Percentiles rank a stretch among this genome's conserved stretches.
These are phyloP conservation scores for Monochamus alternatus DNA, from an alignment of 2,888 invertebrate genomes.

Conservation along the genomic window DNA sequence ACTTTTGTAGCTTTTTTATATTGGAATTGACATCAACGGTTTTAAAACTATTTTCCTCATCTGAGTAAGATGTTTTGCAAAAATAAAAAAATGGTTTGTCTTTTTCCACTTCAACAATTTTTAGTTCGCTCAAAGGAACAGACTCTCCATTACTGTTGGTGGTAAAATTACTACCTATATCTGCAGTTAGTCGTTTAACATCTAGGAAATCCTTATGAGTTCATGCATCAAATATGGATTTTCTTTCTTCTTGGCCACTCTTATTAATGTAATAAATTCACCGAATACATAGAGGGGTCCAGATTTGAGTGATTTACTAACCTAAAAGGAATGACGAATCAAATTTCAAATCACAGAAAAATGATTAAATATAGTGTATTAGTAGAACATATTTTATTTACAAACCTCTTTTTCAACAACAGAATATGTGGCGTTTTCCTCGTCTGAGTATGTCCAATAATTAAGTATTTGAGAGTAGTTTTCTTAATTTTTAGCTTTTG, in stretches of 20 bases:
- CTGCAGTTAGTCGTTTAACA: background rate
- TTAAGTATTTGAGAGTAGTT: background rate
- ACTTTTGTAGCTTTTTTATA: background rate
- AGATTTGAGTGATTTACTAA: background rate
- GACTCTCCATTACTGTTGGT: background rate
- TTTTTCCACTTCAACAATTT: background rate
- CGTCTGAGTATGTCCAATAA: no score
- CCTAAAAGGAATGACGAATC: background rate
- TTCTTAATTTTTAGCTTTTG: background rate
- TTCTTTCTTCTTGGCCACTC: background rate
- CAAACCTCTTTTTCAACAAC: background rate
- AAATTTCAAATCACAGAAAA: background rate
- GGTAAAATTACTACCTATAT: background rate
- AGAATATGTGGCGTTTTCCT: background rate
- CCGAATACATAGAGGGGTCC: background rate
- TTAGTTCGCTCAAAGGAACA: background rate
- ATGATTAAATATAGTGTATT: background rate
- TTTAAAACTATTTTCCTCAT: background rate
- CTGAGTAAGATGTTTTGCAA: background rate
- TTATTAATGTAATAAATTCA: constrained; percentile 1
- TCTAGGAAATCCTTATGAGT: background rate
- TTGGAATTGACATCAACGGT: background rate
- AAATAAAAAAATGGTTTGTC: background rate
- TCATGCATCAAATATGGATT: background rate
- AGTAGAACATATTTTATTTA: background rate